These are phyloP conservation scores for Dromiciops gliroides DNA, from an alignment of 2,113 vertebrate genomes.

Conservation along the genomic window DNA sequence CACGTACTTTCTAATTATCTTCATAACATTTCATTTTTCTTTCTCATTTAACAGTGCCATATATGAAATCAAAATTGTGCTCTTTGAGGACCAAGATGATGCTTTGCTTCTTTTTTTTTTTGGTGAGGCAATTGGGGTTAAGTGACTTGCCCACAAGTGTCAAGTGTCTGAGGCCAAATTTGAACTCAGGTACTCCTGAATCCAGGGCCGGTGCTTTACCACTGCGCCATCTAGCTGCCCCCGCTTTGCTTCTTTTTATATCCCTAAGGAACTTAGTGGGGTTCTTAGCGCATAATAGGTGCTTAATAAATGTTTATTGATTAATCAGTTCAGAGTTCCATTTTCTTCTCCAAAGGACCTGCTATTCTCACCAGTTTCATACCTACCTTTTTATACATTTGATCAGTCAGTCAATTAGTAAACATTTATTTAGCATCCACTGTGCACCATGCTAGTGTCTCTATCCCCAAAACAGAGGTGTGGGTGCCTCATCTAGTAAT, in stretches of 20 bases:
- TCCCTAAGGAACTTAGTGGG: background rate
- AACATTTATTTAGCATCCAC: background rate
- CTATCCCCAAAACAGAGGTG: background rate
- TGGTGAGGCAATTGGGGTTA: no score
- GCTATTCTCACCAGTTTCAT: background rate
- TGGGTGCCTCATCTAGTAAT: background rate
- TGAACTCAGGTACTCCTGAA: no score
- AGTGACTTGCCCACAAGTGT: no score
- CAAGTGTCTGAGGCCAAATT: no score
- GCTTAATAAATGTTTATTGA: background rate
- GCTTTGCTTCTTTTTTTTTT: background rate
- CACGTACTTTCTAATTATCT: conserved; percentile 4
- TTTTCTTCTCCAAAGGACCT: conserved; percentile 51
- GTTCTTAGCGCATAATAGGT: background rate
- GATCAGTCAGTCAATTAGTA: background rate
- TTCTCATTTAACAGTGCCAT: conserved; percentile 14
- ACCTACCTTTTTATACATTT: background rate
- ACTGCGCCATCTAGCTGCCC: no score
- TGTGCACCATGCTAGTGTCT: background rate
- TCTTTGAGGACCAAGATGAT: background rate
- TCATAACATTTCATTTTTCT: background rate
- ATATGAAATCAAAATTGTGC: conserved; percentile 22
- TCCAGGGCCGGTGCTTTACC: no score
- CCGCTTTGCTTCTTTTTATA: background rate
- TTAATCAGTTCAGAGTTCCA: background rate